Conservation (phyloP, 2,113 vertebrate species). For the mouse (Mus musculus) region DNA sequence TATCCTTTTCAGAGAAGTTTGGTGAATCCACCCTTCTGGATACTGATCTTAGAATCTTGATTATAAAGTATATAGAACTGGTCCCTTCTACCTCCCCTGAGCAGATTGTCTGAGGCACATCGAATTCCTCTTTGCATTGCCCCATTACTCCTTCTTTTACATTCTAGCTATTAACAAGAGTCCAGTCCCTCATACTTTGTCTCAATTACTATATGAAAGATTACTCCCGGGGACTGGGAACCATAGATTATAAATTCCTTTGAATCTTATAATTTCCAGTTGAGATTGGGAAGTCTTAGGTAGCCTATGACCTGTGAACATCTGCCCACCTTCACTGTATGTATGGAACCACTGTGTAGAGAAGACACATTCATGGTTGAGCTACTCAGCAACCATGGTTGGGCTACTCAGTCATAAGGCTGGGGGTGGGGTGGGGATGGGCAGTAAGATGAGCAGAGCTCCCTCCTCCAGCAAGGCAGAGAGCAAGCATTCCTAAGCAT, state of each 20-base stretch:
- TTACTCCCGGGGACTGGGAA: neutral
- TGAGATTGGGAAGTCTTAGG: neutral
- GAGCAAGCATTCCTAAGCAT: neutral
- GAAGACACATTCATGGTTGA: neutral
- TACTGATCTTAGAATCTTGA: constrained; percentile 47
- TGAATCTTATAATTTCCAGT: neutral
- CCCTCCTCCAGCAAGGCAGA: neutral
- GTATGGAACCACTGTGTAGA: neutral
- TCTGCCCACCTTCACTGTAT: neutral
- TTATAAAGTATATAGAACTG: neutral
- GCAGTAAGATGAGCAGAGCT: neutral
- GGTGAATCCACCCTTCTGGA: constrained; percentile 22
- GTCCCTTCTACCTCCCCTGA: constrained; percentile 6
- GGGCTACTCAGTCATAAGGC: neutral
- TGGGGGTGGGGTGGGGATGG: neutral
- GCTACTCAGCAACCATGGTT: neutral
- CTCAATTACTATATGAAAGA: neutral
- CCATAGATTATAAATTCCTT: neutral
- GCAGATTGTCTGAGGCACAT: neutral
- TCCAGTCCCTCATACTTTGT: neutral
- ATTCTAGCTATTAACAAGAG: constrained; percentile 6
- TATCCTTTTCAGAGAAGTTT: constrained; percentile 62
- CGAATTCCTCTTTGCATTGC: constrained; percentile 28
- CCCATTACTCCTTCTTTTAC: neutral
- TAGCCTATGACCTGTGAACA: neutral